Percentiles rank a stretch among this genome's conserved stretches.
Conservation (phyloP, 2,113 vertebrate genomes). For the Columba livia region DNA sequence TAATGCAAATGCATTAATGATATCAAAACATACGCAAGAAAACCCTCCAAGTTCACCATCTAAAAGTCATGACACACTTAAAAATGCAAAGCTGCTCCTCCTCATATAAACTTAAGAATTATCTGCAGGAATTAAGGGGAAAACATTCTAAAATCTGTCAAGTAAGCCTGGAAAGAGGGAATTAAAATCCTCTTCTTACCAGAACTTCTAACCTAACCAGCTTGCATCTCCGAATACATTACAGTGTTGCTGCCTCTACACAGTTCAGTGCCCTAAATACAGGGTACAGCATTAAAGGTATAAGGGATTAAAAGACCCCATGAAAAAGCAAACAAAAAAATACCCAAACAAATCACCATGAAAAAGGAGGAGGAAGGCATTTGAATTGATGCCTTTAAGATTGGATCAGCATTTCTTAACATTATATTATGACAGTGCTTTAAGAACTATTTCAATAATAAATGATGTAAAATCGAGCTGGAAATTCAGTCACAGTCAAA, state of each 20-base stretch:
- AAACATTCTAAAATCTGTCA: not conserved
- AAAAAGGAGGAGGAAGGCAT: not conserved
- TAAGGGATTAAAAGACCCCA: not conserved
- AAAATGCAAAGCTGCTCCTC: not conserved
- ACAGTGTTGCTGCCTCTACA: not conserved
- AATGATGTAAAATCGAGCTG: slow-evolving; percentile 27
- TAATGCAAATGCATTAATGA: not conserved
- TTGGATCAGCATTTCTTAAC: slow-evolving; percentile 40
- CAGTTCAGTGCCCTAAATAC: not conserved
- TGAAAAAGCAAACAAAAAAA: not conserved
- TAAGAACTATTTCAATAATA: slow-evolving; percentile 30
- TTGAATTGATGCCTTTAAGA: not conserved
- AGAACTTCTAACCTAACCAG: not conserved
- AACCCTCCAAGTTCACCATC: not conserved
- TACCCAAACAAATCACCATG: too few relatives aligned
- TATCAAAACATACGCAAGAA: not conserved
- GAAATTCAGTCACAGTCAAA: slow-evolving; percentile 4
- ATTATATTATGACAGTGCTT: not conserved
- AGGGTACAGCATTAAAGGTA: not conserved
- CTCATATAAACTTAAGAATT: not conserved
- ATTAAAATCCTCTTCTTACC: not conserved
- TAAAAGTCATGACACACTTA: not conserved
- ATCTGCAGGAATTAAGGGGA: not conserved
- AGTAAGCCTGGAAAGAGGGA: not conserved
- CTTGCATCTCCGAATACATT: not conserved